Evolutionary conservation across 2,888 invertebrate species (phyloP).

Genomic region (Macroteleia sp.): DNA sequence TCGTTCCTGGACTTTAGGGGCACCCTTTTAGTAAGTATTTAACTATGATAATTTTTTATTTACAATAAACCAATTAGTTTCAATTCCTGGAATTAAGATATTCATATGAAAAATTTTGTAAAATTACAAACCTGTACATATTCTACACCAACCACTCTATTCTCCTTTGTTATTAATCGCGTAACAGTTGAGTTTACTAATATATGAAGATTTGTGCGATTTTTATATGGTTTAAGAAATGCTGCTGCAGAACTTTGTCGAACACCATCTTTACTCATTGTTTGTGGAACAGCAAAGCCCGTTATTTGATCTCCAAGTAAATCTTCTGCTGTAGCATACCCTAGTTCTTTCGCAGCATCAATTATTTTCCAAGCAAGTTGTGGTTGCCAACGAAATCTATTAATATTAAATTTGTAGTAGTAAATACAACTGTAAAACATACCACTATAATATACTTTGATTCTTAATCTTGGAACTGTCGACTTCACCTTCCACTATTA

Average conservation of each 20-base stretch:
- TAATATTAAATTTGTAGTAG: neutral
- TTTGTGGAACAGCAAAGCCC: constrained; percentile 88
- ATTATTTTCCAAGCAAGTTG: constrained; percentile 86
- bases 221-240: constrained; percentile 85
- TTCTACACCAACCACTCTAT: constrained; percentile 86
- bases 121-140: constrained; percentile 81
- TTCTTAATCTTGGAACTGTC: no score
- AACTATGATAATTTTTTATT: no score
- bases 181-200: constrained; percentile 86
- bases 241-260: constrained; percentile 87
- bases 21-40: no score
- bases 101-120: neutral
- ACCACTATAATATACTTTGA: no score
- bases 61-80: no score
- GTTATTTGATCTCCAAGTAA: constrained; percentile 86
- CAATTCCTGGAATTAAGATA: no score
- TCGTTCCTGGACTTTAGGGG: no score
- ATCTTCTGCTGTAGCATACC: constrained; percentile 87
- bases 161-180: constrained; percentile 85
- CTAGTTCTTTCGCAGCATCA: constrained; percentile 86
- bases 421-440: no score
- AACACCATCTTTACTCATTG: constrained; percentile 87
- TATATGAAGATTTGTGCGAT: constrained; percentile 86
- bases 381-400: constrained; percentile 87
- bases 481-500: no score